These are phyloP conservation scores for Pelodytes ibericus DNA, from an alignment of 2,797 vertebrate species.

Conservation along the genomic window DNA sequence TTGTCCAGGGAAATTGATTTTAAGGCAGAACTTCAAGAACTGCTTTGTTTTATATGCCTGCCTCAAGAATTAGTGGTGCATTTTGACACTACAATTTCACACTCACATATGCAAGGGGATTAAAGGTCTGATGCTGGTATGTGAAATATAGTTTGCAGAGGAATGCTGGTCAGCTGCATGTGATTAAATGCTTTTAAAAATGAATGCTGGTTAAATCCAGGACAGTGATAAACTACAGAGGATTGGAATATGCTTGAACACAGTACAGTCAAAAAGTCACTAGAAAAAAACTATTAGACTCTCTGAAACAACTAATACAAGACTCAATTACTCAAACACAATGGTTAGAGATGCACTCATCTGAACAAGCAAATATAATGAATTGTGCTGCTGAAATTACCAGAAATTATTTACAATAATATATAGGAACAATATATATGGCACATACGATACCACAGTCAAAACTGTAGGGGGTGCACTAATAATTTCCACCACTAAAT, in stretches of 20 bases:
- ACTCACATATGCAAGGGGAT: slow-evolving; percentile 61
- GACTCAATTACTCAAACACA: no score
- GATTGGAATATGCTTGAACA: slow-evolving; percentile 22
- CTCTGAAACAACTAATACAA: no score
- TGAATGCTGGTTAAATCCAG: slow-evolving; percentile 62
- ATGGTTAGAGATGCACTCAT: no score
- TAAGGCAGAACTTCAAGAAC: slow-evolving; percentile 23
- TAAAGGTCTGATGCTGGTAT: slow-evolving; percentile 65
- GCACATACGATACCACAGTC: no score
- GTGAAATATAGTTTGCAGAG: slow-evolving; percentile 64
- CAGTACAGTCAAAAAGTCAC: neutral
- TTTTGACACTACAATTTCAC: slow-evolving; percentile 58
- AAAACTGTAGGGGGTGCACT: no score
- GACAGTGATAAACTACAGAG: slow-evolving; percentile 34
- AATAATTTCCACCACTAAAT: no score
- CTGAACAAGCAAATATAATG: no score
- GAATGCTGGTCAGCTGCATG: slow-evolving; percentile 68
- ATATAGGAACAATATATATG: no score
- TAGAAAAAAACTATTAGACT: no score
- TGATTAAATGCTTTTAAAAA: slow-evolving; percentile 67
- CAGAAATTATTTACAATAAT: no score
- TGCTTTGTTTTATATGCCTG: slow-evolving; percentile 49
- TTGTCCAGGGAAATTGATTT: slow-evolving; percentile 24
- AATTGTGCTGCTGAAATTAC: no score
- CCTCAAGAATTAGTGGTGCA: slow-evolving; percentile 44